Evolutionary conservation across 2,888 invertebrate species (phyloP), one percentile per base, ranked within the genome.

Genomic region (Lucinisca nassula): DNA sequence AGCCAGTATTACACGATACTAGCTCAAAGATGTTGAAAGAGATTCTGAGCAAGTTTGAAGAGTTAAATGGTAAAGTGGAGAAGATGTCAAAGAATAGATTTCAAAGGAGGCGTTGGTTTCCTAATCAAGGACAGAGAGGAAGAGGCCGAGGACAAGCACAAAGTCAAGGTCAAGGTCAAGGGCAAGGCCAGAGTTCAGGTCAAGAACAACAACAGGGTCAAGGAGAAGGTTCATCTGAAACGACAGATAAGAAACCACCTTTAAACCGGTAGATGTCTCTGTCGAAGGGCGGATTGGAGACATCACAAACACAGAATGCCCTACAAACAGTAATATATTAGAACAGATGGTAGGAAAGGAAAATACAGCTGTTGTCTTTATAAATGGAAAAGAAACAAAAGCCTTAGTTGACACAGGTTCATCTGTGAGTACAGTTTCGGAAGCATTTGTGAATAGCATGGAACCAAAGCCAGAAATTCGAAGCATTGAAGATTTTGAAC

Each of bases 321-420:
- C 77, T 77, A 55, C 32, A 58, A 32, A 45, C 6, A 55, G 30
- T 58, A 30, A 4, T 21, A 27, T 77, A n/a, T 35, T n/a, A 32
- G 58, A 58, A 80, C 40, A 67, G 45, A 17, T 73, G 37, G 37
- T 80, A n/a, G 80, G 80, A 24, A 6, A 6, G 1, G 45, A 49
- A 35, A 80, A 80, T 72, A 73, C 51, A 80, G 35, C n/a, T 35
- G 30, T 49, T 27, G 30, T 80, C 32, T 12, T 24, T 10, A 73
- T 80, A 27, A 72, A 80, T 40, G 49, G 73, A 24, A 32, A 30
- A 21, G 72, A 51, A 27, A 35, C 40, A 2, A 72, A 55, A 24
- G 80, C 80, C 2, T 38, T 80, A 17, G 38, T 80, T 12, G 80
- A 80, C 24, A 73, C 80, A 1, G 80, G n/a, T n/a, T n/a, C n/a